Evolutionary conservation across 92 coral and sea anemone genomes (phyloP).

Genomic region (Phenganax marumi): DNA sequence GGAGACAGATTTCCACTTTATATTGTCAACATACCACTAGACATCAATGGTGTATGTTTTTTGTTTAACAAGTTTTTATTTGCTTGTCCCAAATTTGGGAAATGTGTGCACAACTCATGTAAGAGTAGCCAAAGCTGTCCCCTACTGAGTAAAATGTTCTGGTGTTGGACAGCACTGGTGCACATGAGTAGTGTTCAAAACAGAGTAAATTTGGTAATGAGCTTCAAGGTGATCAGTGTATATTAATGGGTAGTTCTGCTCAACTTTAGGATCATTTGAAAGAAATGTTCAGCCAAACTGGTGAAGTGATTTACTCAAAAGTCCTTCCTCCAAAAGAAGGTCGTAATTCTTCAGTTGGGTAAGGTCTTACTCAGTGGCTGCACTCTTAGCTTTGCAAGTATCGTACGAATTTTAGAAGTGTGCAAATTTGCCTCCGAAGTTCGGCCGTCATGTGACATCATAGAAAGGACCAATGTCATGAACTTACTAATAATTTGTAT

Average conservation of each 20-base stretch:
- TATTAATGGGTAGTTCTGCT: background rate
- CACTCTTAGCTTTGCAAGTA: too few species aligned
- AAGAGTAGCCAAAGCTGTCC: too few species aligned
- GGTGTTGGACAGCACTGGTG: too few species aligned
- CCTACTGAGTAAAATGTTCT: too few species aligned
- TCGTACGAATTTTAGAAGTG: too few species aligned
- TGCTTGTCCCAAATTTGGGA: background rate
- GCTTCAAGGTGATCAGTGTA: background rate
- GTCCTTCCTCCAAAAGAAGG: conserved; percentile 79
- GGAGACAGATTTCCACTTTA: conserved; percentile 40
- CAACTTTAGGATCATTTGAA: conserved; percentile 44
- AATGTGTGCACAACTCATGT: too few species aligned
- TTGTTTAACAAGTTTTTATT: too few species aligned
- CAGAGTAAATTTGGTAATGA: conserved; percentile 4
- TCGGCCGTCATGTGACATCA: too few species aligned
- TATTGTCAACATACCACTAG: conserved; percentile 72
- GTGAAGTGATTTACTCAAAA: conserved; percentile 63
- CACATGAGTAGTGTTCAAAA: background rate
- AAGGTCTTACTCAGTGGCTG: background rate
- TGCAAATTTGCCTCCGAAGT: too few species aligned
- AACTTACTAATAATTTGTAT: too few species aligned
- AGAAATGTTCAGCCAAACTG: conserved; percentile 67
- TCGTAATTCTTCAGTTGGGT: conserved; percentile 73
- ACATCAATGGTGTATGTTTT: conserved; percentile 68
- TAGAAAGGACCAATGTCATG: too few species aligned